A percentile compares a stretch with the other conserved stretches of the same genome.
Conservation (phyloP, 2,888 invertebrate species). For the Melitaea athalia region DNA sequence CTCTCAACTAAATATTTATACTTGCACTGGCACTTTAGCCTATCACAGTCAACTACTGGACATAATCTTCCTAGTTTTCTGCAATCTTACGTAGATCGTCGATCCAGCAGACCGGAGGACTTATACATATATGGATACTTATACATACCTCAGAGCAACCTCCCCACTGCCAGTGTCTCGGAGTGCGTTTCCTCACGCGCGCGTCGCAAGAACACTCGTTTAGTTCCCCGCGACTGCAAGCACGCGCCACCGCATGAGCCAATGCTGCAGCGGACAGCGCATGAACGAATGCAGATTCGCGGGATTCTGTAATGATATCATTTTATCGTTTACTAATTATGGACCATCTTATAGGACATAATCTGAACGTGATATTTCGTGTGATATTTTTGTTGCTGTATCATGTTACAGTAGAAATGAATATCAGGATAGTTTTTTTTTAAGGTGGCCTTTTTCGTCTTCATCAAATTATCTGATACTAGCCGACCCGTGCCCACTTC, state of each 20-base stretch:
- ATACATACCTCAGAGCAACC: conserved; percentile 91
- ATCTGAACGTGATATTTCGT: conserved; percentile 3
- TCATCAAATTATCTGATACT: no score
- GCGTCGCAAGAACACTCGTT: conserved; percentile 95
- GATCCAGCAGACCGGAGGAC: no score
- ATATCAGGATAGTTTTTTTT: no score
- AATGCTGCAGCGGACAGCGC: conserved; percentile 95
- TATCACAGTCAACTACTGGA: no score
- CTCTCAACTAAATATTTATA: no score
- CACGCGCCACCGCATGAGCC: conserved; percentile 92
- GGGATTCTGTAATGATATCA: conserved; percentile 85
- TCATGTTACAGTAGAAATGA: not conserved
- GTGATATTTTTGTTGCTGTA: not conserved
- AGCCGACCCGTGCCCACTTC: no score
- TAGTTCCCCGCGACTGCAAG: conserved; percentile 92
- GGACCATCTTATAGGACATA: not conserved
- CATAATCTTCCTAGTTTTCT: no score
- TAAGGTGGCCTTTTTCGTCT: no score
- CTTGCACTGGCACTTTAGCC: no score
- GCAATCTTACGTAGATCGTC: no score
- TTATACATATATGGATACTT: not conserved
- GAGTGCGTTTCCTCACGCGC: conserved; percentile 87
- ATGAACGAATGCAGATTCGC: conserved; percentile 94
- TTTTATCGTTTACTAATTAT: not conserved
- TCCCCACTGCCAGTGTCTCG: conserved; percentile 94